Evolutionary conservation across 2,797 vertebrate species (phyloP).

Genomic region (Gambusia yucatana): DNA sequence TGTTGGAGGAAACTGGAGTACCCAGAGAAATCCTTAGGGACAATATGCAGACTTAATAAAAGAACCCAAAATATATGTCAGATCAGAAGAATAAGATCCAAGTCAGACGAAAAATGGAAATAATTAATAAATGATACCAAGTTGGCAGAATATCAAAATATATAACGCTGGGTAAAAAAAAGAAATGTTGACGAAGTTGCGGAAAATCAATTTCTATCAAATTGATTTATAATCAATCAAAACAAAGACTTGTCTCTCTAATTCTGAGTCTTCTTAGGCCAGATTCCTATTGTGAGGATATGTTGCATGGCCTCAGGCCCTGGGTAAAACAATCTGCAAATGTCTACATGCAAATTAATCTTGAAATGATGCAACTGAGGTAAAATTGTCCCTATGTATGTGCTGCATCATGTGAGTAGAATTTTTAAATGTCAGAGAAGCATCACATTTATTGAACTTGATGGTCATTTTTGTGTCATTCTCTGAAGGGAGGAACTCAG

Average conservation of each 20-base stretch:
- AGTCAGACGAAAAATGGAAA: background rate
- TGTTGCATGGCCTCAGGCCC: background rate
- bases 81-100: background rate
- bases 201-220: background rate
- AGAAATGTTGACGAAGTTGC: background rate
- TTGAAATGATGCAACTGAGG: background rate
- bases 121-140: background rate
- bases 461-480: background rate
- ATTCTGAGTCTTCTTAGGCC: background rate
- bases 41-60: background rate
- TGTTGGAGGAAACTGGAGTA: background rate
- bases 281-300: background rate
- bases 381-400: background rate
- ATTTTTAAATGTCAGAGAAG: background rate
- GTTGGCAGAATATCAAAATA: background rate
- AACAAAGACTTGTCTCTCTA: background rate
- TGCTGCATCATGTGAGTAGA: background rate
- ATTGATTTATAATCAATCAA: background rate
- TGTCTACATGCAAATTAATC: background rate
- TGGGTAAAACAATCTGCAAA: background rate
- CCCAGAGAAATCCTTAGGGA: background rate
- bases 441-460: background rate
- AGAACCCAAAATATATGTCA: background rate
- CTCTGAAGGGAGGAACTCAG: background rate
- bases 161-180: background rate